A percentile compares a stretch with the other conserved stretches of the same genome.
Conservation (phyloP, 2,113 vertebrate genomes). For the Phylloscopus trochilus region DNA sequence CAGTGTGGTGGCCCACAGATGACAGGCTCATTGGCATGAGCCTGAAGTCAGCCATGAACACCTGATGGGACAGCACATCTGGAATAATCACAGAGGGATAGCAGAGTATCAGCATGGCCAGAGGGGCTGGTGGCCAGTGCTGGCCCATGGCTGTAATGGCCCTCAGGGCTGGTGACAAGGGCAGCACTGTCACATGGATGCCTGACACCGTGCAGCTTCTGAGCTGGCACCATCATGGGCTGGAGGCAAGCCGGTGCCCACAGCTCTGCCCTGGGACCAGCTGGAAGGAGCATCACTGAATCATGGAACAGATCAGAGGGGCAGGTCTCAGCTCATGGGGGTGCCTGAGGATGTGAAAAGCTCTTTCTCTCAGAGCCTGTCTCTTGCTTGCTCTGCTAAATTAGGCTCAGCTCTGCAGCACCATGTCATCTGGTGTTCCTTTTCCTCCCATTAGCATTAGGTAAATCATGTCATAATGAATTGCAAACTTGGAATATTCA, state of each 20-base stretch:
- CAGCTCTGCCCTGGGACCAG: fast-evolving
- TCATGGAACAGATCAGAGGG: neutral
- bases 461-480: neutral
- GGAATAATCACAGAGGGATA: neutral
- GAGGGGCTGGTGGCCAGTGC: neutral
- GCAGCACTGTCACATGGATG: neutral
- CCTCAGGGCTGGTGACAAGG: neutral
- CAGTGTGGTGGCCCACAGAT: fast-evolving
- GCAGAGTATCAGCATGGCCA: neutral
- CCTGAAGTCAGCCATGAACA: too few relatives aligned
- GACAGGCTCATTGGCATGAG: neutral
- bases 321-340: neutral
- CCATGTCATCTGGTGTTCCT: fast-evolving
- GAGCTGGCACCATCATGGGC: fast-evolving
- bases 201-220: fast-evolving
- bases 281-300: neutral
- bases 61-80: fast-evolving
- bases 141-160: neutral
- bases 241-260: neutral
- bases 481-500: neutral
- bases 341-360: neutral
- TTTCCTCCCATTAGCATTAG: neutral
- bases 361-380: neutral
- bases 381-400: neutral
- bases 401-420: neutral